Conservation (phyloP, 2,797 vertebrate species). For the Falco berigora region DNA sequence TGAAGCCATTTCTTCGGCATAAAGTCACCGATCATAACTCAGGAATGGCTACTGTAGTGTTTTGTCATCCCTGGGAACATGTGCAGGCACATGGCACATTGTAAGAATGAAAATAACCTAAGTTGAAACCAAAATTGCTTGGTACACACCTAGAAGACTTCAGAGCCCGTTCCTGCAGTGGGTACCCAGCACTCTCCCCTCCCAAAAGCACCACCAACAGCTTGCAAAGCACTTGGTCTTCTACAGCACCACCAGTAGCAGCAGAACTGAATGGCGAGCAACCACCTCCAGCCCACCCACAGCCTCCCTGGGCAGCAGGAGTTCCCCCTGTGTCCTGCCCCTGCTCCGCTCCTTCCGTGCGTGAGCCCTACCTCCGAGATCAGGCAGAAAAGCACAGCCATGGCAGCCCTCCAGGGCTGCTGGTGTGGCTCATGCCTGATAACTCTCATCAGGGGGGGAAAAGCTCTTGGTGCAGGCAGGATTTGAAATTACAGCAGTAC, state of each 20-base stretch:
- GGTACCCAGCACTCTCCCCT: not conserved
- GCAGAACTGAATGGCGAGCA: not conserved
- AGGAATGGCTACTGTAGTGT: not conserved
- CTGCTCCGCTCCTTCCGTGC: not conserved
- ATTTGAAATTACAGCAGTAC: not conserved
- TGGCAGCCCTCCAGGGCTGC: accelerated
- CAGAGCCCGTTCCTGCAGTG: not conserved
- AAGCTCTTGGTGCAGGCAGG: not conserved
- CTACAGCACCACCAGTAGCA: not conserved
- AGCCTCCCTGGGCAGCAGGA: not conserved
- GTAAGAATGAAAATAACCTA: not conserved
- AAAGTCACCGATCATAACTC: not conserved
- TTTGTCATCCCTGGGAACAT: not conserved
- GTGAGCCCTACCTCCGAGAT: not conserved
- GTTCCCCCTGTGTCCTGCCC: accelerated
- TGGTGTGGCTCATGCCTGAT: not conserved
- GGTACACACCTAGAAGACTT: not conserved
- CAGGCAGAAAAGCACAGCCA: not conserved
- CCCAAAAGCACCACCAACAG: not conserved
- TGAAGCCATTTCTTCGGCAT: constrained; percentile 46
- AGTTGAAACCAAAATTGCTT: not conserved
- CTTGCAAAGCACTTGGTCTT: not conserved
- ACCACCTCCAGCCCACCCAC: not conserved
- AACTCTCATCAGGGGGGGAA: not conserved
- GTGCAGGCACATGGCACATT: not conserved